Base-by-base conservation (phyloP, 2,888 invertebrate genomes). In the Drosophila lacicola region DNA sequence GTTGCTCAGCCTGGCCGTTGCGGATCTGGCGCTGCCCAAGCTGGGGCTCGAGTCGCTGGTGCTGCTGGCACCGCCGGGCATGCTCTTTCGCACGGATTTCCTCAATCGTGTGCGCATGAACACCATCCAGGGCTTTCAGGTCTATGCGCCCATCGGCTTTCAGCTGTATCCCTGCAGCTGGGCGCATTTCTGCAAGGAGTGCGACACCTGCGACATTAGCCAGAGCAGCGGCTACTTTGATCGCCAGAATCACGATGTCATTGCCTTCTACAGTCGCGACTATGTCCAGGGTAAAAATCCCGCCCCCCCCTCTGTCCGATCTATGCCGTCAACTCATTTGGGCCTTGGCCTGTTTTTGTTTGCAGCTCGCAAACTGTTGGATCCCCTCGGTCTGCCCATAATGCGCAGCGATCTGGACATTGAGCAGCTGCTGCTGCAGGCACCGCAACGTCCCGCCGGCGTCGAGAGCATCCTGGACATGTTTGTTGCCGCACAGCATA, bases 21-120 rank as follows among this genome's bases (percentile, higher is more conserved):
- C 95, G 21, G 96, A 96, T 92, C 93, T 95, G 70, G 95, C 96
- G 0, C 90, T 96, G 56, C 94, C 94, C 72, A 96, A 96, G 90
- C 94, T 96, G 71, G 94, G 95, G 3, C 92, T 95, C 0, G 97
- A 97, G 72, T 95, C 96, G 82, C 93, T 98, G 9, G 92, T 97
- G 65, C 93, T 97, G 72, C 92, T 96, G 75, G 93, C 94, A 42
- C 94, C 95, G 74, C 94, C 95, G 46, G 94, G 95, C 78, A 94
- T 95, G 89, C 95, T 96, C 82, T 94, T 97, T 78, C 95, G 95
- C 82, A 93, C 95, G 49, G 98, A 98, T 90, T 98, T 97, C 93
- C 94, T 99, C 47, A 99, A 99, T 90, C 94, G 98, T 89, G 97
- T 98, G 11, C 95, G 98, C 67, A 98, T 99, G 97, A 99, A 98